These are phyloP conservation scores for Meleagris gallopavo DNA, from an alignment of 2,113 vertebrate genomes.

Conservation along the genomic window DNA sequence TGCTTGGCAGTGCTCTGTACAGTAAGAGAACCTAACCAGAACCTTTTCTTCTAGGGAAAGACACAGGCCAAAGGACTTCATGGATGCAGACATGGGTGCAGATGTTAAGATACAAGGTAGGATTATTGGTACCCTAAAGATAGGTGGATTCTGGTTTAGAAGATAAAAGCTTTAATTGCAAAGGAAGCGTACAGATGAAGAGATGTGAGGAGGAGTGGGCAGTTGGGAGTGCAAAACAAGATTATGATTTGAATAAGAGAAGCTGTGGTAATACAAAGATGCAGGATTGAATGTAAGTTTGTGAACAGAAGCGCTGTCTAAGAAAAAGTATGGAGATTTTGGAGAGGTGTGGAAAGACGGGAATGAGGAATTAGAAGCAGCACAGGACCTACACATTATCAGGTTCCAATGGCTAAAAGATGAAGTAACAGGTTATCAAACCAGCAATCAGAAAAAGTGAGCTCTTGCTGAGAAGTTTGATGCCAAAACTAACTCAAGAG, in stretches of 20 bases:
- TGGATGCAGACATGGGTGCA: not conserved
- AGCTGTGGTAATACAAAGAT: not conserved
- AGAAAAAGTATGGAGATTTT: not conserved
- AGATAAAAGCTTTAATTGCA: not conserved
- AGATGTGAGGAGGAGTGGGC: not conserved
- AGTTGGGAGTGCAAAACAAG: not conserved
- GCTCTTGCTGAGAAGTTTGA: not conserved
- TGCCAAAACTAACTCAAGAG: not conserved
- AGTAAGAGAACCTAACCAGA: not conserved
- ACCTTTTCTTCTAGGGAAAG: not conserved
- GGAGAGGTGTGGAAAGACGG: not conserved
- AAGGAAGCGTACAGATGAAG: not conserved
- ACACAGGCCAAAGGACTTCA: not conserved
- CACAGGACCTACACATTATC: not conserved
- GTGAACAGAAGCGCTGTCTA: not conserved
- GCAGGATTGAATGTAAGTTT: not conserved
- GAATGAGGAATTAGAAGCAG: not conserved
- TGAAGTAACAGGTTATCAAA: not conserved
- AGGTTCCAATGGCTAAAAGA: not conserved
- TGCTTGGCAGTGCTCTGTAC: not conserved
- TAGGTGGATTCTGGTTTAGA: not conserved
- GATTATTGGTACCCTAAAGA: not conserved
- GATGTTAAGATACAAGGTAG: not conserved
- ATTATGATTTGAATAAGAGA: not conserved
- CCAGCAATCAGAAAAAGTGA: not conserved